phyloP scores from a whole-genome alignment of 92 coral and sea anemone genomes.

The Porites lobata region DNA sequence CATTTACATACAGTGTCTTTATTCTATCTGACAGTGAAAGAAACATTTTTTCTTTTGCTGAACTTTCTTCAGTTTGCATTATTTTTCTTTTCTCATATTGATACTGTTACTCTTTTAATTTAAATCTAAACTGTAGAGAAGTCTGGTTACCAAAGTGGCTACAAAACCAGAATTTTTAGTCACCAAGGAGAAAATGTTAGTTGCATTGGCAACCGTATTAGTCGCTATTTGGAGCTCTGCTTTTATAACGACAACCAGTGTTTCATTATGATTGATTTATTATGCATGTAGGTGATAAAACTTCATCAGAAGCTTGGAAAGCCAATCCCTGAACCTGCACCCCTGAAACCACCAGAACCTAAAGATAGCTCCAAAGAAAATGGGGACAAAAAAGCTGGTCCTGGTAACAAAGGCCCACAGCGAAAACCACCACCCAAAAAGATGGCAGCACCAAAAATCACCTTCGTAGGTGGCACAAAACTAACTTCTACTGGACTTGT shows the following conservation, averaged over 20 bases:
- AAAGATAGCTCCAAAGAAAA: slow-evolving; percentile 79
- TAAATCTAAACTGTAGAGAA: too few relatives aligned
- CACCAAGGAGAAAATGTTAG: too few relatives aligned
- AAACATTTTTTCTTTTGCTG: too few relatives aligned
- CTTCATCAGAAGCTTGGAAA: slow-evolving; percentile 96
- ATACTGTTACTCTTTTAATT: too few relatives aligned
- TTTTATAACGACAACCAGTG: too few relatives aligned
- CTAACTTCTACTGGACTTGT: slow-evolving; percentile 82
- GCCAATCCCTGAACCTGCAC: slow-evolving; percentile 96
- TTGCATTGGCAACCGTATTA: too few relatives aligned
- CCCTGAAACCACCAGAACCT: slow-evolving; percentile 83
- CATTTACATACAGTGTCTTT: neutral
- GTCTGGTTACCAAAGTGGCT: too few relatives aligned
- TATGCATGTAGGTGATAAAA: slow-evolving; percentile 79
- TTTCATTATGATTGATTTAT: too few relatives aligned
- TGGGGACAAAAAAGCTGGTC: slow-evolving; percentile 77
- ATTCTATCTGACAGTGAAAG: neutral
- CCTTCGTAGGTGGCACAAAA: slow-evolving; percentile 93
- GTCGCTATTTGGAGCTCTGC: too few relatives aligned
- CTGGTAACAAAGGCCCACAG: slow-evolving; percentile 66
- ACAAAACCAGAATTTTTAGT: too few relatives aligned
- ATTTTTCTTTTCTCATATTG: too few relatives aligned
- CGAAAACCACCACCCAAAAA: slow-evolving; percentile 70
- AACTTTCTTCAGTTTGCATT: too few relatives aligned
- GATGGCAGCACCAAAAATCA: slow-evolving; percentile 93